Evolutionary conservation across 2,113 vertebrate genomes (phyloP).

Genomic region (Murina feae): DNA sequence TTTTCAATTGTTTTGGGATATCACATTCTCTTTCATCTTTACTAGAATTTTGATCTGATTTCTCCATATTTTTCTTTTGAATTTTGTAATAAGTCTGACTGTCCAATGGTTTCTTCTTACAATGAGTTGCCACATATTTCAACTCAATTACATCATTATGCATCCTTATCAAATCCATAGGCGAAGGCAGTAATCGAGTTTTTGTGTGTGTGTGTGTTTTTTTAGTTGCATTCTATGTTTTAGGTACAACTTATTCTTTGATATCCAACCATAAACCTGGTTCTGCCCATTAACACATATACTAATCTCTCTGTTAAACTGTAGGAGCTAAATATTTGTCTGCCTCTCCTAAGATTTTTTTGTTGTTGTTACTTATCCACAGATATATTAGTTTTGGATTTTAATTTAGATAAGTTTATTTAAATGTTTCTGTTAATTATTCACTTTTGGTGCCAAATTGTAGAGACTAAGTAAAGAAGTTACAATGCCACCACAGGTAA

Average conservation of each 20-base stretch:
- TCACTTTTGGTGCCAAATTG: not conserved
- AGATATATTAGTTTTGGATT: not conserved
- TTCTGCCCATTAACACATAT: not conserved
- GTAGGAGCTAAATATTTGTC: not conserved
- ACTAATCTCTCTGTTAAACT: not conserved
- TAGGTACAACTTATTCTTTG: not conserved
- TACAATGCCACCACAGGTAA: not conserved
- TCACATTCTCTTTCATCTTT: not conserved
- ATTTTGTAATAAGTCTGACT: not conserved
- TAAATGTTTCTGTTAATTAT: not conserved
- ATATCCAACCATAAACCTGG: not conserved
- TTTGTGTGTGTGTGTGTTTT: not conserved
- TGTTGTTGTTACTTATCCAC: not conserved
- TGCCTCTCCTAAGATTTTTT: not conserved
- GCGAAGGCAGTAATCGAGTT: not conserved
- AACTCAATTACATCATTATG: not conserved
- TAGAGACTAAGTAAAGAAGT: not conserved
- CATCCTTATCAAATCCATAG: not conserved
- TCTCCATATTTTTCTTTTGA: not conserved
- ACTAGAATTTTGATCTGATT: not conserved
- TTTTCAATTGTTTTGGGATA: not conserved
- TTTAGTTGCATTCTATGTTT: not conserved
- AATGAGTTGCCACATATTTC: not conserved
- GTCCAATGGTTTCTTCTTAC: not conserved
- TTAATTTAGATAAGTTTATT: not conserved